Evolutionary conservation across 2,113 vertebrate genomes (phyloP).

Genomic region (Talpa occidentalis): DNA sequence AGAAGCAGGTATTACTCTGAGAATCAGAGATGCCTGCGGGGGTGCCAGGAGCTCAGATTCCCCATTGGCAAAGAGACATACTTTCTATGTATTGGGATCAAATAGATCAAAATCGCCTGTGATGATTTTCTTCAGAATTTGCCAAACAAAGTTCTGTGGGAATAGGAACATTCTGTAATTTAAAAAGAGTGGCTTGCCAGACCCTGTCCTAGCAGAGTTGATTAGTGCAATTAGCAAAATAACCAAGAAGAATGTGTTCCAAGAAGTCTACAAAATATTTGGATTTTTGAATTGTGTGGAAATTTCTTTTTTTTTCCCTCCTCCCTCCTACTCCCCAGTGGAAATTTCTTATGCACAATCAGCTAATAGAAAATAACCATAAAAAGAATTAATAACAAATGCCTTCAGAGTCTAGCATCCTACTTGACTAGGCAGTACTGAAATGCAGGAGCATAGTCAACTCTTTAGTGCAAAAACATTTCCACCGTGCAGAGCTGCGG

Average conservation of each 20-base stretch:
- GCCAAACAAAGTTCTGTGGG: conserved; percentile 47
- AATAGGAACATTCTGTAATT: conserved; percentile 41
- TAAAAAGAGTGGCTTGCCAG: conserved; percentile 40
- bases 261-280: conserved; percentile 16
- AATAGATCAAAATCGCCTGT: background rate
- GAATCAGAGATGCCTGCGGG: background rate
- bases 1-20: background rate
- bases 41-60: background rate
- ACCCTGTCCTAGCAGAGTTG: background rate
- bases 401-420: conserved; percentile 24
- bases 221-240: conserved; percentile 58
- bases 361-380: conserved; percentile 45
- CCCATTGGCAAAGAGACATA: background rate
- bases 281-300: conserved; percentile 55
- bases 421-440: background rate
- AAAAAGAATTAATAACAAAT: conserved; percentile 55
- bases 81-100: background rate
- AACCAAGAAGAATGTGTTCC: background rate
- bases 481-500: background rate
- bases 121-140: conserved; percentile 62
- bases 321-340: too few relatives aligned
- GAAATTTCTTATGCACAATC: background rate
- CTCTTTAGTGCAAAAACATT: conserved; percentile 42
- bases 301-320: background rate
- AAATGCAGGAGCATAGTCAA: conserved; percentile 45